phyloP scores from a whole-genome alignment of 2,888 invertebrate genomes.

The Synergus umbraculus region DNA sequence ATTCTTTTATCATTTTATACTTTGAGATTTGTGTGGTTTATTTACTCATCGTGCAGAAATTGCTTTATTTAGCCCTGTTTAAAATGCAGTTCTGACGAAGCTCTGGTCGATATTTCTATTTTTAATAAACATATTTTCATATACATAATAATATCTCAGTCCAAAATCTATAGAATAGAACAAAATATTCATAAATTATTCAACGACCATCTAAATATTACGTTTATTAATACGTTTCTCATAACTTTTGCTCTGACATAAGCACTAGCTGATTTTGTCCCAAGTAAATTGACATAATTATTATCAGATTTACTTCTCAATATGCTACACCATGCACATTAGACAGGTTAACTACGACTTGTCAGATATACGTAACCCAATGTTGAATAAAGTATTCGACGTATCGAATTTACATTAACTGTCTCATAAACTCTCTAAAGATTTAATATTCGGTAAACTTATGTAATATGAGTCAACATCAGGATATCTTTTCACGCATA shows the following conservation, averaged over 20 bases:
- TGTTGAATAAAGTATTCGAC: neutral
- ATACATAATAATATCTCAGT: too few species aligned
- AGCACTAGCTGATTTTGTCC: neutral
- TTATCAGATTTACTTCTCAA: constrained; percentile 16
- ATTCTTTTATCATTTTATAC: too few species aligned
- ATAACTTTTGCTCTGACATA: neutral
- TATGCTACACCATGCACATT: neutral
- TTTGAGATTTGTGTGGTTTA: too few species aligned
- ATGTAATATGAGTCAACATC: too few species aligned
- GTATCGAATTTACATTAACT: neutral
- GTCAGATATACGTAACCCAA: constrained; percentile 6
- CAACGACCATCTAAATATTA: neutral
- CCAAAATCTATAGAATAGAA: neutral
- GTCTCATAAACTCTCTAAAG: neutral
- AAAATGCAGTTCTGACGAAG: too few species aligned
- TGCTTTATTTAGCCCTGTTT: too few species aligned
- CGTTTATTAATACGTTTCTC: neutral
- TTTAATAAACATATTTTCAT: too few species aligned
- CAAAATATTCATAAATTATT: neutral
- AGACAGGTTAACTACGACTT: constrained; percentile 9
- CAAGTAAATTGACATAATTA: constrained; percentile 17
- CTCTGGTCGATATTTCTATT: too few species aligned
- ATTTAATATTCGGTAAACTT: neutral
- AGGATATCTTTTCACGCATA: too few species aligned
- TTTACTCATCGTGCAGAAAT: too few species aligned